Evolutionary conservation across 2,797 vertebrate species (phyloP), one percentile per base, ranked within the genome.

Genomic region (Champsocephalus esox): DNA sequence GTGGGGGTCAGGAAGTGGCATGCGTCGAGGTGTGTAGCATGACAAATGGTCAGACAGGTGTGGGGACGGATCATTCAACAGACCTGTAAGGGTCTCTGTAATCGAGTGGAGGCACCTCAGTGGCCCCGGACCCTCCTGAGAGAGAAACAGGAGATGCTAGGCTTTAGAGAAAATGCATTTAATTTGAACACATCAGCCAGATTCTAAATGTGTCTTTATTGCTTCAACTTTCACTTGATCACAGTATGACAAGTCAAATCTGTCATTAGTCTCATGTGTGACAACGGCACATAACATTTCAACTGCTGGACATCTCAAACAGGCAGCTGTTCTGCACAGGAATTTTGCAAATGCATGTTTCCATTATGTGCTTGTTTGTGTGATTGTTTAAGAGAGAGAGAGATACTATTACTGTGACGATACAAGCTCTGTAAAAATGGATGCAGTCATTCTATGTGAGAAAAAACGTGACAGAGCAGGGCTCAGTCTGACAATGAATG

Each of bases 1-100:
- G 54, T 3, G n/a, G 51, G 64, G 70, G 66, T 69, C 65, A 81
- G 65, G 83, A 78, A 81, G 69, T 49, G 58, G 70, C 70, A 78
- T 82, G 65, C 59, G 46, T 55, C 6, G 24, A 81, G 86, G 72
- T 45, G 77, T 86, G 79, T 81, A 73, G 79, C 41, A 19, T 79
- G 88, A 91, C 93, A 94, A 92, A 93, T 92, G 87, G 72, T 77
- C 28, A 63, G 79, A 93, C 92, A 93, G 90, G 88, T 93, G 92
- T 81, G 87, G 56, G 44, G 24, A 51, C 12, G 65, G 74, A 58
- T 82, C 66, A 34, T 57, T 46, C 65, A 52, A 49, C 45, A 59
- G 45, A 62, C 48, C 63, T 32, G 1, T 71, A 68, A 46, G 65
- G 34, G 56, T 73, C 41, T 55, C 38, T 71, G 69, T 78, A 74